Evolutionary conservation across 1,140 invertebrate species (phyloP).

Genomic region (Melitaea cinxia): DNA sequence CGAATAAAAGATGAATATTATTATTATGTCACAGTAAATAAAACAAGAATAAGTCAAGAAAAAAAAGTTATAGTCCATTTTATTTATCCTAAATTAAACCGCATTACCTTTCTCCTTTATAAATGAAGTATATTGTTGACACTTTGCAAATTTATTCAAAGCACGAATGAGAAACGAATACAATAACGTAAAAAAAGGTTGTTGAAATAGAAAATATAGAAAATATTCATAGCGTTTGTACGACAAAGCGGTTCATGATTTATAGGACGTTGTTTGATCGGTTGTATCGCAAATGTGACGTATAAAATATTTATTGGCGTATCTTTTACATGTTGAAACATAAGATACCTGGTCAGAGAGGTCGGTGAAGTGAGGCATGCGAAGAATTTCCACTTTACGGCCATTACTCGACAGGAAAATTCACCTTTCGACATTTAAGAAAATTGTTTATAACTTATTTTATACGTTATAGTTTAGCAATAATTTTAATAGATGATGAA

Average conservation of each 20-base stretch:
- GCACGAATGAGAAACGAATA: constrained; percentile 42
- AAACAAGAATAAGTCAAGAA: too few species aligned
- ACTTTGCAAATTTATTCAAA: constrained; percentile 57
- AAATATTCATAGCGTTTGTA: constrained; percentile 36
- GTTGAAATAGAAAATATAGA: constrained; percentile 43
- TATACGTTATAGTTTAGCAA: too few species aligned
- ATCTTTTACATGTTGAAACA: constrained; percentile 65
- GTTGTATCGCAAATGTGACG: constrained; percentile 48
- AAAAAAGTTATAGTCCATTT: too few species aligned
- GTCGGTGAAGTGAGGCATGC: constrained; percentile 51
- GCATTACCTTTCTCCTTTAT: too few species aligned
- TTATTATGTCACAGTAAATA: too few species aligned
- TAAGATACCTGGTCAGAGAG: constrained; percentile 58
- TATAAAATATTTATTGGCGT: constrained; percentile 61
- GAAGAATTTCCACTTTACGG: constrained; percentile 69
- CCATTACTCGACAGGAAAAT: constrained; percentile 51
- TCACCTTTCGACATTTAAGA: constrained; percentile 46
- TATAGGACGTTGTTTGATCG: constrained; percentile 40
- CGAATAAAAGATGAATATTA: too few species aligned
- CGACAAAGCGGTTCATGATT: constrained; percentile 43
- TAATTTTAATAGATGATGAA: too few species aligned
- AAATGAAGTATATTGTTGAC: too few species aligned
- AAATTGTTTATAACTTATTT: constrained; percentile 24
- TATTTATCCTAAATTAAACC: too few species aligned
- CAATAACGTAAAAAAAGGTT: constrained; percentile 41